Base-by-base conservation (phyloP, 2,888 invertebrate genomes). In the Leptura quadrifasciata region DNA sequence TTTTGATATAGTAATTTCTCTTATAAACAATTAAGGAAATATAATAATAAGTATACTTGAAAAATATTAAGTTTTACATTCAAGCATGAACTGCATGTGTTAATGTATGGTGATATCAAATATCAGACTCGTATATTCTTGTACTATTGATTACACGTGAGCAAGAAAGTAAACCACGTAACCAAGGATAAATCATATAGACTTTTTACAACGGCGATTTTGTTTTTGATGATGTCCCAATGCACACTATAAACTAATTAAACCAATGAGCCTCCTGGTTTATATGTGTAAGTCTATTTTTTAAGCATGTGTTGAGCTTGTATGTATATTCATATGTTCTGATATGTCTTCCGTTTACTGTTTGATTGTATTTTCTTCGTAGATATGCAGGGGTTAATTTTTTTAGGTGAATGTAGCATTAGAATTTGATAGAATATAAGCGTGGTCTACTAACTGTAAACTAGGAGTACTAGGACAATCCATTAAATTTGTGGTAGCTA, bases 241-340 rank as follows among this genome's bases (percentile, higher is more conserved):
- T 57, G 18, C 21, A 21, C 18, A 17, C 21, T 57, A 9, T 57
- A 57, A 57, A 57, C n/a, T 47, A 47, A 47, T n/a, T 39, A 15
- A 47, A 12, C 47, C 47, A 12, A 5, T 47, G 47, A 47, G 47
- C 21, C 12, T 57, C 24, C 10, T 60, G 60, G 24, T 60, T n/a
- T 68, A 57, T 67, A 68, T 57, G 18, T 55, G 68, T 68, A 68
- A 58, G 58, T 69, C 17, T 9, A 65, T 15, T 15, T 65, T 35
- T 69, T 69, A 58, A 39, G 69, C 69, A 69, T 69, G 69, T n/a
- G 35, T 58, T 35, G 20, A 57, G 21, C 6, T 31, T 69, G 18
- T 69, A 20, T 69, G 69, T 69, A 69, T 58, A 69, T 69, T 69
- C 69, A 69, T 35, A 69, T 58, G 58, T 69, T 58, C 20, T 20